These are phyloP conservation scores for Tupiocoris notatus DNA, from an alignment of 2,888 invertebrate genomes.

Conservation along the genomic window DNA sequence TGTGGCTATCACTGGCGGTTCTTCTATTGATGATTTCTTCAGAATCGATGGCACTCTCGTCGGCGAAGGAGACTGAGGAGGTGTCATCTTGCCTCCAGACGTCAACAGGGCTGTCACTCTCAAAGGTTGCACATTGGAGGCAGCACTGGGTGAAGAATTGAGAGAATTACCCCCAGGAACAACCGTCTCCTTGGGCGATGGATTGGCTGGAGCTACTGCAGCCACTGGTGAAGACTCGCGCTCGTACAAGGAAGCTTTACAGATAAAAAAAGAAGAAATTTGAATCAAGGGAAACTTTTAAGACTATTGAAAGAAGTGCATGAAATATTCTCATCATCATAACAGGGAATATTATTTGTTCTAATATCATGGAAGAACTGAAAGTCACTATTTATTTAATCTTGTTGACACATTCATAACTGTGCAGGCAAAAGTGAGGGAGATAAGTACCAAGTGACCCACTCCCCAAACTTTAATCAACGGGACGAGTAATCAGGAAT, in stretches of 20 bases:
- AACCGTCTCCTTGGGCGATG: neutral
- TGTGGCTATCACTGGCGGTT: conserved; percentile 52
- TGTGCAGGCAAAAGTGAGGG: no score
- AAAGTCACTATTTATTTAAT: no score
- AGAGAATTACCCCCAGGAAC: neutral
- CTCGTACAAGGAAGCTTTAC: conserved; percentile 35
- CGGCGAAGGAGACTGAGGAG: conserved; percentile 35
- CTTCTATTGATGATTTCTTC: conserved; percentile 65
- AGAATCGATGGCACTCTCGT: conserved; percentile 59
- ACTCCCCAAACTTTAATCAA: neutral
- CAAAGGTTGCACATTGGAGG: neutral
- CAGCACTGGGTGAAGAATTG: neutral
- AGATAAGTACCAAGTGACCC: neutral
- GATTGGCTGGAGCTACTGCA: neutral
- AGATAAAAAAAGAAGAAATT: no score
- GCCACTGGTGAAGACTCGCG: conserved; percentile 18
- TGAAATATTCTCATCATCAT: no score
- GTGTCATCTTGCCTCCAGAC: neutral
- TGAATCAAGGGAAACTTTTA: no score
- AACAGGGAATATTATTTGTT: no score
- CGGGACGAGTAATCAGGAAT: neutral
- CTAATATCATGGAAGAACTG: no score
- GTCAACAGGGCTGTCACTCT: conserved; percentile 12
- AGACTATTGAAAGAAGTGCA: no score
- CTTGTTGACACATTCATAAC: no score